Evolutionary conservation across 2,888 invertebrate species (phyloP).

Genomic region (Ditylenchus weischeri): DNA sequence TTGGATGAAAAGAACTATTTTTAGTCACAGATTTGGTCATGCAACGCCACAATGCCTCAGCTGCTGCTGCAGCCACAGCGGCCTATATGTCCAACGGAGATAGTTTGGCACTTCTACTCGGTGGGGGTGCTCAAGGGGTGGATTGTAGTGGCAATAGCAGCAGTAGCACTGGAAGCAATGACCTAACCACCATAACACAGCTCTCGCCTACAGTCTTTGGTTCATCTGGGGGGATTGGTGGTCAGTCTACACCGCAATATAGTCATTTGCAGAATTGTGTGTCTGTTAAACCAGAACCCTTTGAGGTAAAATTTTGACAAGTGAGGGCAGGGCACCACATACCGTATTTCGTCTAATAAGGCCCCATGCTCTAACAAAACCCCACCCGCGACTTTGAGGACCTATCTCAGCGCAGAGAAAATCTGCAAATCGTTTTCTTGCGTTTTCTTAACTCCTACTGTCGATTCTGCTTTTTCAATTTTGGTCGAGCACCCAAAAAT

Average conservation of each 20-base stretch:
- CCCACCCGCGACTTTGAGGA: too few relatives aligned
- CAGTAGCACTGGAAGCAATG: constrained; percentile 16
- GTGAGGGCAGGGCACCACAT: too few relatives aligned
- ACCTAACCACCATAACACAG: neutral
- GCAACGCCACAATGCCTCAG: constrained; percentile 17
- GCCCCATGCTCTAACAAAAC: too few relatives aligned
- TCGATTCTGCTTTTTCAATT: too few relatives aligned
- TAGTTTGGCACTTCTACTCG: constrained; percentile 4
- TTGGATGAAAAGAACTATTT: neutral
- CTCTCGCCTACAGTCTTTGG: neutral
- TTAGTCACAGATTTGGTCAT: constrained; percentile 27
- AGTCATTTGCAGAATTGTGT: constrained; percentile 14
- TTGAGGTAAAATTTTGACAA: constrained; percentile 19
- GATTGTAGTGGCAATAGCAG: constrained; percentile 18
- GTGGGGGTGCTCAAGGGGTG: neutral
- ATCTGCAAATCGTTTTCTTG: too few relatives aligned
- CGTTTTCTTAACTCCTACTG: too few relatives aligned
- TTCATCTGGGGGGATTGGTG: constrained; percentile 13
- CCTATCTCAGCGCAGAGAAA: too few relatives aligned
- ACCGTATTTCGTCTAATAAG: too few relatives aligned
- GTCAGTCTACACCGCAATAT: constrained; percentile 36
- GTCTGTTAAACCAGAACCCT: constrained; percentile 34
- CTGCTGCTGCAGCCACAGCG: constrained; percentile 9
- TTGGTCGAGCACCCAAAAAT: too few relatives aligned
- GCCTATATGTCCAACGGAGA: constrained; percentile 31